Evolutionary conservation across 2,113 vertebrate species (phyloP).

Genomic region (Cavia porcellus): DNA sequence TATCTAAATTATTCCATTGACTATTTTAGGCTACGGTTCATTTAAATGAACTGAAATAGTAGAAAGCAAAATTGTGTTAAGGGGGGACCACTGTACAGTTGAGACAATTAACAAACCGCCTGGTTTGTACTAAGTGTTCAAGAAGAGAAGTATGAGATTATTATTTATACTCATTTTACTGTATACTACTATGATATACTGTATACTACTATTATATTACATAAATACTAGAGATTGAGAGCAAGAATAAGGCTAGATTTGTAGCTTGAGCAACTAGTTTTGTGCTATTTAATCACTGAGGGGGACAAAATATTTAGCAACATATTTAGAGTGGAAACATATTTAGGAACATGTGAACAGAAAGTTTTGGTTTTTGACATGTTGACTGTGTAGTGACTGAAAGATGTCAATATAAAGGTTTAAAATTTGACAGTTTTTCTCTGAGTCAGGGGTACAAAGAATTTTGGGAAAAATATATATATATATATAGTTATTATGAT

Average conservation of each 20-base stretch:
- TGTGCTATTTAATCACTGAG: constrained; percentile 4
- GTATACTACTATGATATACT: too few species aligned
- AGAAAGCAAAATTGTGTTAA: not conserved
- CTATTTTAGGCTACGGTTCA: not conserved
- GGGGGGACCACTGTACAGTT: not conserved
- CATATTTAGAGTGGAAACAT: not conserved
- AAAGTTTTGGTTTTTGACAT: not conserved
- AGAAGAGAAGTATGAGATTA: not conserved
- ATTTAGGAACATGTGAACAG: not conserved
- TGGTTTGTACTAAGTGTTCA: too few species aligned
- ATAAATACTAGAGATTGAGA: not conserved
- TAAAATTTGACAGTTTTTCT: not conserved
- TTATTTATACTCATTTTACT: too few species aligned
- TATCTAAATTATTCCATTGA: not conserved
- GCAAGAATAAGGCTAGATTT: not conserved
- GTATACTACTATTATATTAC: not conserved
- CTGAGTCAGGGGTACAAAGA: not conserved
- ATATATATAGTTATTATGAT: too few species aligned
- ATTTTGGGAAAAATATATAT: constrained; percentile 48
- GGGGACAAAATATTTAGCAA: not conserved
- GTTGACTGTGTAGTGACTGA: not conserved
- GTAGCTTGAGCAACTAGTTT: not conserved
- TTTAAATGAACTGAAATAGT: not conserved
- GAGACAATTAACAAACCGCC: too few species aligned
- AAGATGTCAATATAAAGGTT: not conserved